Conservation (phyloP, 2,113 vertebrate species). For the Hystrix cristata region DNA sequence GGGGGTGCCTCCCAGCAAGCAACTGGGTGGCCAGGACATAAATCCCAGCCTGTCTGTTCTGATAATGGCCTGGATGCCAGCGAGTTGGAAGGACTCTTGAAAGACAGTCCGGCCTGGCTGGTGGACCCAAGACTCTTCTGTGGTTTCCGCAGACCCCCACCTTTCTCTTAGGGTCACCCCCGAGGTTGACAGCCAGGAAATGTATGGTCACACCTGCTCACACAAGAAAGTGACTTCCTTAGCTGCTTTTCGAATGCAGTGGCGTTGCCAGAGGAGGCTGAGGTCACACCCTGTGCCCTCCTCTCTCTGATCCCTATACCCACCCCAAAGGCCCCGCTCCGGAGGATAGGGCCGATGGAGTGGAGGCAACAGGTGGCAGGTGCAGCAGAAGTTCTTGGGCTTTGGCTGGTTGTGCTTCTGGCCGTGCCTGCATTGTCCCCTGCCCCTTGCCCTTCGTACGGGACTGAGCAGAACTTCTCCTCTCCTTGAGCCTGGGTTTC, state of each 20-base stretch:
- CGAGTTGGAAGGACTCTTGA: background rate
- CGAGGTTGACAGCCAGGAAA: background rate
- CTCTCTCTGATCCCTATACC: background rate
- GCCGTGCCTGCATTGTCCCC: background rate
- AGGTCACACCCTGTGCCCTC: background rate
- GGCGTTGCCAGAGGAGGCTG: background rate
- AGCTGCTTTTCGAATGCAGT: background rate
- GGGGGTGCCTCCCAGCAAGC: rapidly evolving
- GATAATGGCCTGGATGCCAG: background rate
- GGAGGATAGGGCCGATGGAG: background rate
- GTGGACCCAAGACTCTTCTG: background rate
- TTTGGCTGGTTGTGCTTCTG: no score
- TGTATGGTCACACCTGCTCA: background rate
- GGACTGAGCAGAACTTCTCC: background rate
- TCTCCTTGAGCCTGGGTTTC: background rate
- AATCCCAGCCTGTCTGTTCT: constrained; percentile 59
- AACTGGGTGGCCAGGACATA: constrained; percentile 29
- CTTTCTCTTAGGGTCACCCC: background rate
- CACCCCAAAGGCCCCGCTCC: background rate
- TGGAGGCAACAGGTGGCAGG: background rate
- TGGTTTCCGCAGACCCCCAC: background rate
- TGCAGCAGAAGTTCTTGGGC: background rate
- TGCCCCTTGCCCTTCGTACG: background rate
- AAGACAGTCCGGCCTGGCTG: background rate
- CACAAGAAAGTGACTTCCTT: background rate